These are phyloP conservation scores for Argyrosomus regius DNA, from an alignment of 2,797 vertebrate species.

Conservation along the genomic window DNA sequence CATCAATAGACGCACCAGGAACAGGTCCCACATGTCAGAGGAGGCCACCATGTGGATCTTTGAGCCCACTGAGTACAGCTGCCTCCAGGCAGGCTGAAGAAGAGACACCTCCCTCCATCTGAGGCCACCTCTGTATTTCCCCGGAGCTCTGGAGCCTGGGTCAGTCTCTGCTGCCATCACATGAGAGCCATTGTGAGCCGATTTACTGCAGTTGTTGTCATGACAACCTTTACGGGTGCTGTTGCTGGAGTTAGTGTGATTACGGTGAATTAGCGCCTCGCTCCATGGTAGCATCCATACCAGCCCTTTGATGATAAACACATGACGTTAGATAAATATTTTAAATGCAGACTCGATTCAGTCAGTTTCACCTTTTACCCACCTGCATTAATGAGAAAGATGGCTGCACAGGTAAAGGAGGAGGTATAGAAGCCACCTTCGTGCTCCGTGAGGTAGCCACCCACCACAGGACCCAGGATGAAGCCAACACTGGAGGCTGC, in stretches of 20 bases:
- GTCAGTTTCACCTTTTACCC: not conserved
- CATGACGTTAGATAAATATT: not conserved
- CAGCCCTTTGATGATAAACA: conserved; percentile 83
- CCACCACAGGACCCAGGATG: conserved; percentile 95
- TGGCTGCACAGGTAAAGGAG: conserved; percentile 89
- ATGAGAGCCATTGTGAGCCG: conserved; percentile 68
- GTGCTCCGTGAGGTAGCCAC: conserved; percentile 93
- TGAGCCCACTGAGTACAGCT: conserved; percentile 83
- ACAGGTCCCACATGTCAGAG: conserved; percentile 93
- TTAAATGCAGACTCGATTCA: not conserved
- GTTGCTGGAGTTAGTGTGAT: conserved; percentile 71
- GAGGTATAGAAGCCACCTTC: conserved; percentile 94
- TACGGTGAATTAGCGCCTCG: conserved; percentile 68
- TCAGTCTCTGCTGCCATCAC: not conserved
- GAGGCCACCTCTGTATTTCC: conserved; percentile 17
- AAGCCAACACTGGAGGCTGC: conserved; percentile 94
- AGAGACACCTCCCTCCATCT: conserved; percentile 63
- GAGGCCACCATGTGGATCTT: conserved; percentile 87
- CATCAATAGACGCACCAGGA: conserved; percentile 94
- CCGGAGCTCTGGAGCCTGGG: not conserved
- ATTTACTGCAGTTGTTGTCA: conserved; percentile 55
- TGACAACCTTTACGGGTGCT: conserved; percentile 48
- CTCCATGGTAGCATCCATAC: conserved; percentile 92
- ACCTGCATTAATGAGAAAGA: conserved; percentile 96
- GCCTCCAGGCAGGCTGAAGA: conserved; percentile 81